Evolutionary conservation across 2,888 invertebrate genomes (phyloP), one percentile per base, ranked within the genome.

Genomic region (Tuberolachnus salignus): DNA sequence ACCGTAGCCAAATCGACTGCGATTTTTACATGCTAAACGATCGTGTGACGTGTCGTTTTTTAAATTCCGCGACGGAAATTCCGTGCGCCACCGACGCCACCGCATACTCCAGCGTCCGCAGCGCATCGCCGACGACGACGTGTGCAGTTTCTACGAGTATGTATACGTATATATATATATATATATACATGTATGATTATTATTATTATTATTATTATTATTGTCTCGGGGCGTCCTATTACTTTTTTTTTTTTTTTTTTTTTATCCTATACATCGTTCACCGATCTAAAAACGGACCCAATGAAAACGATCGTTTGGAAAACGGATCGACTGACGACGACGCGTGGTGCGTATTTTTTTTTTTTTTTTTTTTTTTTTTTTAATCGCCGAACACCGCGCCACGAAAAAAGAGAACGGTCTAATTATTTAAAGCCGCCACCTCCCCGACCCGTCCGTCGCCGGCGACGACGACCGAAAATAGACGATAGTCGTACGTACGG

Each of bases 41-140:
- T 72, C 59, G 42, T 49, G 66, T 14, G 66, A 67, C 59, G 75
- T 11, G 55, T 66, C 26, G 61, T 63, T 34, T 63, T 49, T 46
- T 19, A 59, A 78, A 78, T 78, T 78, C 75, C 75, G 75, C 67
- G 75, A 78, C 75, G 34, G 75, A 75, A 74, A 75, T 75, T 75
- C 75, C 75, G 57, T 23, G n/a, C 66, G 23, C 46, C 26, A 11
- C 16, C 23, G 26, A 23, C 44, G 51, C 73, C 74, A 67, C 75
- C 49, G 63, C 61, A 51, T 51, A 75, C 75, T 75, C 75, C 75
- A 67, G 57, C 67, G 55, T 55, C 66, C 11, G 10, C 69, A n/a
- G n/a, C 16, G 42, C n/a, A 21, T 26, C 34, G 34, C 6, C 34
- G 3, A 9, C 34, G 23, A 4, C 51, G 51, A 51, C 51, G 16